phyloP scores from a whole-genome alignment of 1,140 invertebrate genomes.

The Zophobas morio region DNA sequence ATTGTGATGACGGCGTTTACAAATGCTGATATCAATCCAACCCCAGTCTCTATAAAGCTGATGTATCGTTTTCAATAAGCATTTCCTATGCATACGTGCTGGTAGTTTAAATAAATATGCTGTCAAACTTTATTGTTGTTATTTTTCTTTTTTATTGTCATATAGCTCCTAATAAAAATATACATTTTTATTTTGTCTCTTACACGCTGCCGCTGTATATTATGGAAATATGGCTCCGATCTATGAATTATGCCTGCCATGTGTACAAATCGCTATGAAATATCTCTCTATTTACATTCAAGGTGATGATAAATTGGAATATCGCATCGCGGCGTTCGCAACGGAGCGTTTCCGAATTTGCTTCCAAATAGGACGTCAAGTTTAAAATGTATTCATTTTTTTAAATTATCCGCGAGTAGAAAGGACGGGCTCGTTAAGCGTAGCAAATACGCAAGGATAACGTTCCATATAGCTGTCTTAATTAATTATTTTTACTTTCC shows the following conservation, averaged over 20 bases:
- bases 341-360: constrained; percentile 28
- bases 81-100: constrained; percentile 57
- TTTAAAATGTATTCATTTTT: constrained; percentile 30
- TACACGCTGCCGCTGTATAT: constrained; percentile 44
- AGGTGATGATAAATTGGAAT: constrained; percentile 43
- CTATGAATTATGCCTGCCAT: constrained; percentile 45
- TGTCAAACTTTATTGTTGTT: constrained; percentile 60
- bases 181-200: constrained; percentile 50
- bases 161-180: constrained; percentile 48
- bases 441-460: too few relatives aligned
- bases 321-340: constrained; percentile 26
- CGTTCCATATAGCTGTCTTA: too few relatives aligned
- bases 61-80: constrained; percentile 60
- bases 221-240: constrained; percentile 47
- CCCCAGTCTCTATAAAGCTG: constrained; percentile 55
- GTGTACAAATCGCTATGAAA: constrained; percentile 40
- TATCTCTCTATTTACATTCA: constrained; percentile 40
- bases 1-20: constrained; percentile 40
- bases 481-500: too few relatives aligned
- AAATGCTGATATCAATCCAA: constrained; percentile 20
- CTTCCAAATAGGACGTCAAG: constrained; percentile 32
- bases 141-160: constrained; percentile 59
- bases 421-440: too few relatives aligned
- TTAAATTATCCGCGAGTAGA: not conserved
- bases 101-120: constrained; percentile 58